A percentile compares a stretch with the other conserved stretches of the same genome.
Conservation (phyloP, 2,888 invertebrate genomes). For the Conchocele bisecta region DNA sequence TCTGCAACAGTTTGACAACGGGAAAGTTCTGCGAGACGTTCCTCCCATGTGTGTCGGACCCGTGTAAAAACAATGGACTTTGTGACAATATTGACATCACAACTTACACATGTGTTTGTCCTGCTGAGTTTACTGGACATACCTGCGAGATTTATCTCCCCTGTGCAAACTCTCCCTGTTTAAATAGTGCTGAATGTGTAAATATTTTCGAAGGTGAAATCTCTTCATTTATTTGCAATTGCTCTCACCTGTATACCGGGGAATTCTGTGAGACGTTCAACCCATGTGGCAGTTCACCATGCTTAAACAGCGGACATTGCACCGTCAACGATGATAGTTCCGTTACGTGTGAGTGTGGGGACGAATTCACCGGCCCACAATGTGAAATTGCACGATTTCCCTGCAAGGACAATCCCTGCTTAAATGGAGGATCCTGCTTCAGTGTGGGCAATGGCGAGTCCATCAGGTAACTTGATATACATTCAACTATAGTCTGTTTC, state of each 20-base stretch:
- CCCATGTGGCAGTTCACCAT: slow-evolving; percentile 62
- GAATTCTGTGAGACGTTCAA: slow-evolving; percentile 48
- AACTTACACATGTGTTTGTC: slow-evolving; percentile 60
- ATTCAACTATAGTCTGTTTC: no score
- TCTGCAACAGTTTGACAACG: slow-evolving; percentile 62
- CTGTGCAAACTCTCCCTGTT: slow-evolving; percentile 63
- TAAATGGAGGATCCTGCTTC: slow-evolving; percentile 66
- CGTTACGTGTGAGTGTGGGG: slow-evolving; percentile 54
- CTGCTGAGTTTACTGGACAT: slow-evolving; percentile 53
- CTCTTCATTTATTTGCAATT: slow-evolving; percentile 62
- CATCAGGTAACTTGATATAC: no score
- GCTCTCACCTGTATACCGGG: slow-evolving; percentile 65
- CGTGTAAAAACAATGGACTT: slow-evolving; percentile 58
- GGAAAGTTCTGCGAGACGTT: slow-evolving; percentile 61
- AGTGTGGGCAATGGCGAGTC: slow-evolving; percentile 18
- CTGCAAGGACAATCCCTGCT: slow-evolving; percentile 72
- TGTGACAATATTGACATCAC: slow-evolving; percentile 40
- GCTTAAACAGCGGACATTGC: slow-evolving; percentile 61
- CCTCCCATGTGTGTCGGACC: slow-evolving; percentile 54
- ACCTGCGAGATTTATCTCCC: slow-evolving; percentile 63
- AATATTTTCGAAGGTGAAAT: no score
- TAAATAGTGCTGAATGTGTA: slow-evolving; percentile 77
- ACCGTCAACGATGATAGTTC: slow-evolving; percentile 32
- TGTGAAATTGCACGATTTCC: slow-evolving; percentile 65
- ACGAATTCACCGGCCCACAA: slow-evolving; percentile 53